phyloP scores from a whole-genome alignment of 2,888 invertebrate species.

The Meghimatium bilineatum region DNA sequence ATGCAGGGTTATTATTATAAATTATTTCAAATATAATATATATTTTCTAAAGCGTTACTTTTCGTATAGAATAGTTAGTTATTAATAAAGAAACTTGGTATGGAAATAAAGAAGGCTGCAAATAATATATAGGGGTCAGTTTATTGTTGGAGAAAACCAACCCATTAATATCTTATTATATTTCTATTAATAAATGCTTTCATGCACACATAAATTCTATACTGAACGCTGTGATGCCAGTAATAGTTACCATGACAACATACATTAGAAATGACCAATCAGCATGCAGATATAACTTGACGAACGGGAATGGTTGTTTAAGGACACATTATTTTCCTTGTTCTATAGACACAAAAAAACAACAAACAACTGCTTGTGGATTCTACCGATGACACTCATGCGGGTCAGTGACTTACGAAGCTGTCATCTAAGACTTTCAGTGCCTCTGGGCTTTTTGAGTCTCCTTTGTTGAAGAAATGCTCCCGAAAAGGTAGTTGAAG shows the following conservation, averaged over 20 bases:
- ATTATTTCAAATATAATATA: too few relatives aligned
- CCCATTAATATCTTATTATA: too few relatives aligned
- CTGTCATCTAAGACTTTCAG: conserved; percentile 53
- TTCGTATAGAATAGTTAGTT: too few relatives aligned
- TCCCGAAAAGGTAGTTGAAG: conserved; percentile 65
- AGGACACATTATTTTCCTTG: neutral
- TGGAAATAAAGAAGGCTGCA: too few relatives aligned
- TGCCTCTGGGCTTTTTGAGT: conserved; percentile 44
- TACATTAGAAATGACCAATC: neutral
- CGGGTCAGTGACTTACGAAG: conserved; percentile 53
- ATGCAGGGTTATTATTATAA: too few relatives aligned
- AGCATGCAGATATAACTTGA: neutral
- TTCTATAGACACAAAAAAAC: too few relatives aligned
- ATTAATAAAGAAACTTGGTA: too few relatives aligned
- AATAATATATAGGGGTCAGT: too few relatives aligned
- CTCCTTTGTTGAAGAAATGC: conserved; percentile 54
- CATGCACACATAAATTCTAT: neutral
- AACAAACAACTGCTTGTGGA: neutral
- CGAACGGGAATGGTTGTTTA: neutral
- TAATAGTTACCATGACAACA: neutral
- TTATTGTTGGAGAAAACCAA: too few relatives aligned
- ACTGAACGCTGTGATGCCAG: neutral
- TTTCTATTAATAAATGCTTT: too few relatives aligned
- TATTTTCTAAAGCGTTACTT: too few relatives aligned
- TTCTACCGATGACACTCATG: conserved; percentile 5